phyloP scores from a whole-genome alignment of 2,888 invertebrate species.

The Melipona bicolor region DNA sequence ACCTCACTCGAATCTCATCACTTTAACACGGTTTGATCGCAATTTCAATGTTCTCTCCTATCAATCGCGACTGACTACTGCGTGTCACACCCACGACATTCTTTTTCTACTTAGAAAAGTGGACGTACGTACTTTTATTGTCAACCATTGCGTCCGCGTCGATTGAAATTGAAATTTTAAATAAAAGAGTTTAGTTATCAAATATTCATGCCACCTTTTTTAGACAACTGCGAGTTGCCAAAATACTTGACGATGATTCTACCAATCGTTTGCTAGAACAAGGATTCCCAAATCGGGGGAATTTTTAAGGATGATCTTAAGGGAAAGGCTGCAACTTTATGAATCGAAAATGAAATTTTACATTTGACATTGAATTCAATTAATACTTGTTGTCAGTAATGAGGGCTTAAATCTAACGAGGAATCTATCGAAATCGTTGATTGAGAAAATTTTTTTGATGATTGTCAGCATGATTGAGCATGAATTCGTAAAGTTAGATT shows the following conservation, averaged over 20 bases:
- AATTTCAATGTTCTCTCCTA: background rate
- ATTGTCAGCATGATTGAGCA: too few relatives aligned
- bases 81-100: too few relatives aligned
- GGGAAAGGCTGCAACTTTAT: too few relatives aligned
- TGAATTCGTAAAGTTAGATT: too few relatives aligned
- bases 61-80: background rate
- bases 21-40: background rate
- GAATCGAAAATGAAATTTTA: too few relatives aligned
- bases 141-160: too few relatives aligned
- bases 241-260: background rate
- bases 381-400: too few relatives aligned
- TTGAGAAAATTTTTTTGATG: too few relatives aligned
- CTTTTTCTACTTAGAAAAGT: background rate
- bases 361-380: too few relatives aligned
- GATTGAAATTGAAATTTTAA: background rate
- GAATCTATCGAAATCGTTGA: too few relatives aligned
- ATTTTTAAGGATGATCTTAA: background rate
- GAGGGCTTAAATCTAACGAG: too few relatives aligned
- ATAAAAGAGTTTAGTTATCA: background rate
- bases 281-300: too few relatives aligned
- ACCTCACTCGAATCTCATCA: background rate
- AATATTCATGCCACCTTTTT: fast-evolving
- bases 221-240: background rate
- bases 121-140: background rate
- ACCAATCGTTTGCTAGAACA: background rate